phyloP scores from a whole-genome alignment of 2,888 invertebrate genomes.

The Lycaena phlaeas region DNA sequence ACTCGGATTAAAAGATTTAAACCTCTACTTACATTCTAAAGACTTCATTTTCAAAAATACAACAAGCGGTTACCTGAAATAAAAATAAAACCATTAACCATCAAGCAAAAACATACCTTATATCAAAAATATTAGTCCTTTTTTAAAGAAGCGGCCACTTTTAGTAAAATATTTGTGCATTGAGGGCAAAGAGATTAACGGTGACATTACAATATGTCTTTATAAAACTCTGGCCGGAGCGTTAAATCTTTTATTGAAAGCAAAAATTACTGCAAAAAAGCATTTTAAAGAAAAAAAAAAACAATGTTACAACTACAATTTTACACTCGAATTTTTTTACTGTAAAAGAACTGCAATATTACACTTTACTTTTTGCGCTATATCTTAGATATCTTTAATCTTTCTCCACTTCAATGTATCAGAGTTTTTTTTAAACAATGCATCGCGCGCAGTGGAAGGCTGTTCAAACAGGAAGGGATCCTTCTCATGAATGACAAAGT shows the following conservation, averaged over 20 bases:
- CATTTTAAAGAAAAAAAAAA: no score
- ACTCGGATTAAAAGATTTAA: slow-evolving; percentile 1
- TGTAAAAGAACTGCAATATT: no score
- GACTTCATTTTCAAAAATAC: not conserved
- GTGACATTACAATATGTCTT: slow-evolving; percentile 24
- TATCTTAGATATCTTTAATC: slow-evolving; percentile 4
- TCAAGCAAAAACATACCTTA: slow-evolving; percentile 13
- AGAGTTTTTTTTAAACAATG: slow-evolving; percentile 11
- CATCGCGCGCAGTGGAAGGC: slow-evolving; percentile 16
- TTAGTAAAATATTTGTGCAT: not conserved
- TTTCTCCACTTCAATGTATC: not conserved
- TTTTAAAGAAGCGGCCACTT: not conserved
- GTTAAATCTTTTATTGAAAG: slow-evolving; percentile 15
- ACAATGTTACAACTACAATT: no score
- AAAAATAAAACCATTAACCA: slow-evolving; percentile 10
- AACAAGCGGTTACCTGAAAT: slow-evolving; percentile 18
- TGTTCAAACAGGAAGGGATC: slow-evolving; percentile 43
- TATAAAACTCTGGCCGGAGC: slow-evolving; percentile 18
- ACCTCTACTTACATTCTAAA: slow-evolving; percentile 1
- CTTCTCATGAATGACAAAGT: slow-evolving; percentile 25
- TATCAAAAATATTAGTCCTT: slow-evolving; percentile 4
- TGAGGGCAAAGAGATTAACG: slow-evolving; percentile 22
- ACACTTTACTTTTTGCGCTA: no score
- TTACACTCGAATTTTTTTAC: no score
- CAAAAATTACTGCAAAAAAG: slow-evolving; percentile 1